These are phyloP conservation scores for Drosophila nr. medialis DNA, from an alignment of 2,888 invertebrate genomes.

Conservation along the genomic window DNA sequence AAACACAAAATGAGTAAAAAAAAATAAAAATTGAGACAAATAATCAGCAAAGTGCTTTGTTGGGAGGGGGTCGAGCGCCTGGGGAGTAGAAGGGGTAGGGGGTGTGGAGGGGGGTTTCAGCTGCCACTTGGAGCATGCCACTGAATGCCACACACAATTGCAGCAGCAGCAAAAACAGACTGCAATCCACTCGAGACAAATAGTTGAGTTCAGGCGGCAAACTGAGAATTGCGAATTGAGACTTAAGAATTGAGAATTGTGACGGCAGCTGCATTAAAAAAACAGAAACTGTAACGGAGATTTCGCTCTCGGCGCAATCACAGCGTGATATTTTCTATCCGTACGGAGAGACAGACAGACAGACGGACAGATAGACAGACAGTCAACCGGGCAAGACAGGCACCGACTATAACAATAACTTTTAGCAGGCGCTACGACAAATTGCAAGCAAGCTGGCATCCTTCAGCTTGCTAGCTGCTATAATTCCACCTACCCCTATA, in stretches of 20 bases:
- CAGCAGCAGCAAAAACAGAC: conserved; percentile 28
- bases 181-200: conserved; percentile 76
- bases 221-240: conserved; percentile 2
- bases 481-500: not conserved
- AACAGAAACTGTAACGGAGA: conserved; percentile 32
- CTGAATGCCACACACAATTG: conserved; percentile 59
- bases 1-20: conserved; percentile 9
- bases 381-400: conserved; percentile 30
- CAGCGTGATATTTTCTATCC: conserved; percentile 67
- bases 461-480: conserved; percentile 2
- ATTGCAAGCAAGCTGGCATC: conserved; percentile 54
- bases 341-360: conserved; percentile 28
- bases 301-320: conserved; percentile 70
- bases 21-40: conserved; percentile 46
- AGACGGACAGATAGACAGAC: conserved; percentile 43
- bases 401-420: conserved; percentile 54
- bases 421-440: conserved; percentile 47
- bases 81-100: not conserved
- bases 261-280: conserved; percentile 26
- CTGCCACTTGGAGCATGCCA: conserved; percentile 48
- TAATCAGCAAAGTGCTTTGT: conserved; percentile 76
- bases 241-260: conserved; percentile 20
- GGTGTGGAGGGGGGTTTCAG: conserved; percentile 15
- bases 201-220: conserved; percentile 32
- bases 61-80: conserved; percentile 12